Evolutionary conservation across 2,888 invertebrate species (phyloP).

Genomic region (Desoria tigrina): DNA sequence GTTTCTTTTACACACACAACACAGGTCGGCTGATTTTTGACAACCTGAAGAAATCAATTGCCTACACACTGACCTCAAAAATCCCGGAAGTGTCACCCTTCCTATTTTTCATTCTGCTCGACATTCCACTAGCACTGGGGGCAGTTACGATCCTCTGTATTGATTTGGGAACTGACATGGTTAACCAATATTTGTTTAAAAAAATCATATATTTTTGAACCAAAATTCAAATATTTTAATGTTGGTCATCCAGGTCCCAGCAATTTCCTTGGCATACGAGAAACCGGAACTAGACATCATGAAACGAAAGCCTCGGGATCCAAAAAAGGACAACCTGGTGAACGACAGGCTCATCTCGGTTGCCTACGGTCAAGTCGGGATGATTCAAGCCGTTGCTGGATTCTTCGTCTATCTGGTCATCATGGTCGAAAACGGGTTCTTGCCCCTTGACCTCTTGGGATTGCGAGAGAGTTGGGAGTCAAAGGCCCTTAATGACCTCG

Average conservation of each 20-base stretch:
- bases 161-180: conserved; percentile 97
- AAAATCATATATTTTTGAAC: no score
- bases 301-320: conserved; percentile 63
- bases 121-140: conserved; percentile 91
- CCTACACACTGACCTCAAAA: conserved; percentile 95
- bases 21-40: conserved; percentile 95
- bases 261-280: conserved; percentile 70
- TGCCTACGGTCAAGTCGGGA: conserved; percentile 99
- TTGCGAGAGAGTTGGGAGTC: conserved; percentile 98
- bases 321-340: conserved; percentile 61
- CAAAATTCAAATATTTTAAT: no score
- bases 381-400: conserved; percentile 99
- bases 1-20: no score
- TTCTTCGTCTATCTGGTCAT: conserved; percentile 99
- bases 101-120: conserved; percentile 92
- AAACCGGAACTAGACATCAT: conserved; percentile 89
- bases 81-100: conserved; percentile 98
- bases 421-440: conserved; percentile 99
- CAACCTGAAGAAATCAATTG: conserved; percentile 97
- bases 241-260: conserved; percentile 40
- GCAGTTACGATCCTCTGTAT: conserved; percentile 98
- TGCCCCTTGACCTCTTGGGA: conserved; percentile 84
- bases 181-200: no score
- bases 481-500: conserved; percentile 94
- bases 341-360: conserved; percentile 95